A percentile compares a stretch with the other conserved stretches of the same genome.
phyloP scores from a whole-genome alignment of 2,113 vertebrate genomes.

The Lipophrys pholis region DNA sequence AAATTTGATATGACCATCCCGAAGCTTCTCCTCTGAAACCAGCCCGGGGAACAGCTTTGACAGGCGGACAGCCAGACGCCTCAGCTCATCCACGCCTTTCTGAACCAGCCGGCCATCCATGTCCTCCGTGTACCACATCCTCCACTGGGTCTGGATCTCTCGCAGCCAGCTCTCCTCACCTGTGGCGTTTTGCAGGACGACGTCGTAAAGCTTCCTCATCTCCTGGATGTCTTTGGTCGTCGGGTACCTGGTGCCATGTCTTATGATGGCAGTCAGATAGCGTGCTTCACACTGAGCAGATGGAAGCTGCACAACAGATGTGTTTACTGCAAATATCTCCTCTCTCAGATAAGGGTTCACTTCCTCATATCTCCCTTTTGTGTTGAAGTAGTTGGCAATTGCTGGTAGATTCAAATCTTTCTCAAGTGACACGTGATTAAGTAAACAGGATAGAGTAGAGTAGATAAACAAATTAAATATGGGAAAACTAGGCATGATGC shows the following conservation, averaged over 20 bases:
- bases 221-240: slow-evolving; percentile 87
- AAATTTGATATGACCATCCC: slow-evolving; percentile 81
- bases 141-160: slow-evolving; percentile 80
- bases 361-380: slow-evolving; percentile 93
- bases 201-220: slow-evolving; percentile 81
- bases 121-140: slow-evolving; percentile 90
- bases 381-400: slow-evolving; percentile 87
- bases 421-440: not conserved
- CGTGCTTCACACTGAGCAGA: slow-evolving; percentile 81
- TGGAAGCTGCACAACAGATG: slow-evolving; percentile 73
- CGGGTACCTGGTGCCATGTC: slow-evolving; percentile 94
- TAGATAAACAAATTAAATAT: slow-evolving; percentile 5
- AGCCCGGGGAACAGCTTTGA: slow-evolving; percentile 88
- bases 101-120: slow-evolving; percentile 87
- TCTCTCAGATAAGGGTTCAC: slow-evolving; percentile 82
- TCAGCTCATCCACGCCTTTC: slow-evolving; percentile 87
- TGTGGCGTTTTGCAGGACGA: slow-evolving; percentile 66
- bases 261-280: slow-evolving; percentile 88
- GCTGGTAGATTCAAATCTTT: slow-evolving; percentile 50
- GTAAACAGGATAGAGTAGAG: slow-evolving; percentile 14
- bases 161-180: slow-evolving; percentile 62
- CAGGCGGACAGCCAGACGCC: slow-evolving; percentile 86
- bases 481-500: slow-evolving; percentile 22
- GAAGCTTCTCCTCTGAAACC: slow-evolving; percentile 79
- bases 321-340: slow-evolving; percentile 83